phyloP scores from a whole-genome alignment of 2,797 vertebrate genomes.

The Tinamus major region DNA sequence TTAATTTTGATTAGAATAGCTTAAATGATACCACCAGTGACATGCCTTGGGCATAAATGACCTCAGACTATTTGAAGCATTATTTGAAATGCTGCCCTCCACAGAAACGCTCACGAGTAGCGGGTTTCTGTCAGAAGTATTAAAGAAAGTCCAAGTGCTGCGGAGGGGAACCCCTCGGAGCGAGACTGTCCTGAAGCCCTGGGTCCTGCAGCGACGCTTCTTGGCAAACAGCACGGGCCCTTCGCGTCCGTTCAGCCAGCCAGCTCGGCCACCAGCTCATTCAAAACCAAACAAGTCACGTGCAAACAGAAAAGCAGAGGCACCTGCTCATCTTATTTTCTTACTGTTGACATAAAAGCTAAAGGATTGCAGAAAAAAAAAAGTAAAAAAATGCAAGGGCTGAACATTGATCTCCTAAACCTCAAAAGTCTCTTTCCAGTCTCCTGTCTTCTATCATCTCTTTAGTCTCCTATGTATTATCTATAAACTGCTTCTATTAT shows the following conservation, averaged over 20 bases:
- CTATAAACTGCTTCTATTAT: not conserved
- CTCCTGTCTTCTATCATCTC: not conserved
- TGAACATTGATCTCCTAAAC: not conserved
- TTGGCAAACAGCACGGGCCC: not conserved
- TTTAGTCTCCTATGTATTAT: not conserved
- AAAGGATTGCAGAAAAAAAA: not conserved
- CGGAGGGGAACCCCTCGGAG: not conserved
- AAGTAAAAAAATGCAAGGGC: not conserved
- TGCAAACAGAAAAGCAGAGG: not conserved
- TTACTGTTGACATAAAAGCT: not conserved
- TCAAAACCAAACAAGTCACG: not conserved
- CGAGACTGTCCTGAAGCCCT: not conserved
- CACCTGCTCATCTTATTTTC: not conserved
- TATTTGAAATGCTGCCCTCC: not conserved
- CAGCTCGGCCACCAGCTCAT: not conserved
- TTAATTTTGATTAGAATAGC: constrained; percentile 30
- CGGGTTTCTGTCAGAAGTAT: not conserved
- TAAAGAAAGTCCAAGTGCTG: not conserved
- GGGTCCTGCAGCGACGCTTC: not conserved
- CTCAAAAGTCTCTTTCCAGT: not conserved
- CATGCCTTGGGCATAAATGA: constrained; percentile 30
- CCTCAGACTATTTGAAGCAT: constrained; percentile 30
- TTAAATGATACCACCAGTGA: constrained; percentile 34
- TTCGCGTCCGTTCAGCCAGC: not conserved
- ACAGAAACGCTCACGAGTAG: not conserved